A percentile compares a stretch with the other conserved stretches of the same genome.
Conservation (phyloP, 2,888 invertebrate genomes). For the Diachrysia chrysitis region DNA sequence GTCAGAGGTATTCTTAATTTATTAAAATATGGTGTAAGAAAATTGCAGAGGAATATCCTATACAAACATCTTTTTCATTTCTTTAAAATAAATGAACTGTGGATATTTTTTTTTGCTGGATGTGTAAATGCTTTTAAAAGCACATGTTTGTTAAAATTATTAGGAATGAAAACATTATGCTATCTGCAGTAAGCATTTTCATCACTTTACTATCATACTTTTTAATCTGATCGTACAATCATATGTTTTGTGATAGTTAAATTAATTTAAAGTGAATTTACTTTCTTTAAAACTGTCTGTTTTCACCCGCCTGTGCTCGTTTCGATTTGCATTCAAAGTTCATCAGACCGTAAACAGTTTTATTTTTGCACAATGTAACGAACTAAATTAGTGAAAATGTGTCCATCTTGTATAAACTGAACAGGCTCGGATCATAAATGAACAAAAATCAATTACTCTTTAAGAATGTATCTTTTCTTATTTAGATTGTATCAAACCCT, state of each 20-base stretch:
- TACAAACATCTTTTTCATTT: too few species aligned
- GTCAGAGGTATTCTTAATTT: not conserved
- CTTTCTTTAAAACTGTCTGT: constrained; percentile 54
- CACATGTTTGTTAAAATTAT: too few species aligned
- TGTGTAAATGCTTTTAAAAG: too few species aligned
- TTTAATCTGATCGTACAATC: constrained; percentile 18
- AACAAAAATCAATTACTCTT: too few species aligned
- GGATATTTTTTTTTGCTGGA: too few species aligned
- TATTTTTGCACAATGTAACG: constrained; percentile 6
- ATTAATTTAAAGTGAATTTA: constrained; percentile 59
- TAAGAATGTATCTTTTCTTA: too few species aligned
- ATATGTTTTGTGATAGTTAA: constrained; percentile 50
- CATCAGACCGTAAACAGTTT: constrained; percentile 59
- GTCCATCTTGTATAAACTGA: not conserved
- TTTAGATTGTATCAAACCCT: not conserved
- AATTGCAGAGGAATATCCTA: not conserved
- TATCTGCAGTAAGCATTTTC: not conserved
- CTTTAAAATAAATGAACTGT: too few species aligned
- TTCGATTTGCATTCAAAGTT: constrained; percentile 54
- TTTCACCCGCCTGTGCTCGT: constrained; percentile 50
- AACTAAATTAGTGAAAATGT: not conserved
- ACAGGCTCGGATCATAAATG: not conserved
- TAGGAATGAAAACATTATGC: too few species aligned
- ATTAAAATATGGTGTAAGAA: not conserved
- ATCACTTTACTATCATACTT: constrained; percentile 11